Evolutionary conservation across 37 sponge, comb jelly and placozoan species (phyloP).

Genomic region (Cladorhizidae sp.): DNA sequence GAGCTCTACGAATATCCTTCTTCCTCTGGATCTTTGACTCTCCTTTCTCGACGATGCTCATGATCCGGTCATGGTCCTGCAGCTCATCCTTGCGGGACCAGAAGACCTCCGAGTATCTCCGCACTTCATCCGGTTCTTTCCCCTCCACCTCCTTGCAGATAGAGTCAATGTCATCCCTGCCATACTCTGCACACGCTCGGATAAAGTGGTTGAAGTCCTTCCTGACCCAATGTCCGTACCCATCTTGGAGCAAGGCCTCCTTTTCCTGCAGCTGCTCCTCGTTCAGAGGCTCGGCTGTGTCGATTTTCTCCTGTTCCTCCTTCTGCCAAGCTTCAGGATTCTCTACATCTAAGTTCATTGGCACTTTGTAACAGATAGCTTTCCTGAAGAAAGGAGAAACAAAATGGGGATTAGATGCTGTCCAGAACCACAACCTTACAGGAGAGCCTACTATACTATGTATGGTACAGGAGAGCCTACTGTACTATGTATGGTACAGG

Average conservation of each 20-base stretch:
- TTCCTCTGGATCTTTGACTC: conserved; percentile 95
- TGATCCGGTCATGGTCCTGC: conserved; percentile 86
- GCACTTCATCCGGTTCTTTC: conserved; percentile 88
- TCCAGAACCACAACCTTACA: too few relatives aligned
- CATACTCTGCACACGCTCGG: conserved; percentile 90
- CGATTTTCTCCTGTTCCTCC: conserved; percentile 93
- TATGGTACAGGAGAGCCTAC: too few relatives aligned
- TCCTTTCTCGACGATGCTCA: conserved; percentile 92
- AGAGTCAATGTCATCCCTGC: conserved; percentile 88
- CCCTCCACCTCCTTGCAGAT: conserved; percentile 95
- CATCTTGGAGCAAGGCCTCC: conserved; percentile 82
- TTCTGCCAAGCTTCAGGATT: conserved; percentile 85
- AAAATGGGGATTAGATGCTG: too few relatives aligned
- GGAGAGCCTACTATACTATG: too few relatives aligned
- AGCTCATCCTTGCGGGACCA: conserved; percentile 96
- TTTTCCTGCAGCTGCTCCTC: conserved; percentile 89
- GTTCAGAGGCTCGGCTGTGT: conserved; percentile 87
- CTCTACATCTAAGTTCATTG: conserved; percentile 86
- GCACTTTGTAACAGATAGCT: conserved; percentile 48
- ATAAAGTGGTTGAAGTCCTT: conserved; percentile 98
- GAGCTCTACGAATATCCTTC: conserved; percentile 86
- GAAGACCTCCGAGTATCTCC: conserved; percentile 87
- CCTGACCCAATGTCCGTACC: conserved; percentile 93
- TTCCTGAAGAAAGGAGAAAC: neutral
- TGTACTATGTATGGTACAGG: too few relatives aligned